Evolutionary conservation across 2,797 vertebrate genomes (phyloP).

Genomic region (Hapalemur alaotrensis): DNA sequence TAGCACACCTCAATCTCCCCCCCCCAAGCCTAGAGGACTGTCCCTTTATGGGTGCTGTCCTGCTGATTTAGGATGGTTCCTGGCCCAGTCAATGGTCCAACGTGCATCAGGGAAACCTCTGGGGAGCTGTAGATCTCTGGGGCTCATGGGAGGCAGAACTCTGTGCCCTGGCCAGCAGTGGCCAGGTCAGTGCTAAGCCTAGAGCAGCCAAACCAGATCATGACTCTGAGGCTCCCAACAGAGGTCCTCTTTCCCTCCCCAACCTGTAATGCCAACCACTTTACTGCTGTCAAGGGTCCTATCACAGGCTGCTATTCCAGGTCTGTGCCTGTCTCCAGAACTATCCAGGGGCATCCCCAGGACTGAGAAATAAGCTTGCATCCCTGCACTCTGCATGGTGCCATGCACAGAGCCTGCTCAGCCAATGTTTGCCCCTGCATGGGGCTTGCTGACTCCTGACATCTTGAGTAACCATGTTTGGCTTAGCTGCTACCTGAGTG

Average conservation of each 20-base stretch:
- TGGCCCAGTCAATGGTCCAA: background rate
- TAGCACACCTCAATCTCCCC: background rate
- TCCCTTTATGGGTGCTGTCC: background rate
- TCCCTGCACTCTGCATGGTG: rapidly evolving
- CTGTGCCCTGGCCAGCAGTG: background rate
- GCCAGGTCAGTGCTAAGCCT: background rate
- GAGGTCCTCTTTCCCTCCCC: background rate
- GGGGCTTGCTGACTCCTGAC: background rate
- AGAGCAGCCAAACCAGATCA: conserved; percentile 11
- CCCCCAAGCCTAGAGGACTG: background rate
- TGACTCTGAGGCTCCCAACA: background rate
- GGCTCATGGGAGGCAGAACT: background rate
- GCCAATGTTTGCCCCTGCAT: background rate
- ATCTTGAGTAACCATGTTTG: background rate
- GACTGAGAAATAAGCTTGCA: background rate
- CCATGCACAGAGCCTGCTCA: background rate
- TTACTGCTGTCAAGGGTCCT: background rate
- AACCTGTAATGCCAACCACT: background rate
- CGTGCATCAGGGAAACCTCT: background rate
- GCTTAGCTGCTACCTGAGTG: background rate
- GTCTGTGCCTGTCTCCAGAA: background rate
- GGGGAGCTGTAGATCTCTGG: background rate
- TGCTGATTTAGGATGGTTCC: background rate
- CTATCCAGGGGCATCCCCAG: background rate
- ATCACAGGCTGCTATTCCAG: background rate